Evolutionary conservation across 2,797 vertebrate species (phyloP), one percentile per base, ranked within the genome.

Genomic region (Chelidonichthys spinosus): DNA sequence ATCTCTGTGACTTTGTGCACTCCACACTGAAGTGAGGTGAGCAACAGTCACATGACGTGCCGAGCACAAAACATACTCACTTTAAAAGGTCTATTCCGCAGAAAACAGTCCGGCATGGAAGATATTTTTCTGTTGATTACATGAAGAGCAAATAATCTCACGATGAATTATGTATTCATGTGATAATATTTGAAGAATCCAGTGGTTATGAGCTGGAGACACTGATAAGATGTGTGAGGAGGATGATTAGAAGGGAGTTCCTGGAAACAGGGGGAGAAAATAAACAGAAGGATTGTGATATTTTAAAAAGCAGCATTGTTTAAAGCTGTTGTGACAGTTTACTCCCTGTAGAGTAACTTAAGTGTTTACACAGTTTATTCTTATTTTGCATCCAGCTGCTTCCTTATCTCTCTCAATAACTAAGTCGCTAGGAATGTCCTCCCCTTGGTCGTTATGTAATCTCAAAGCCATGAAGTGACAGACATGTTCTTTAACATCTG

Each of bases 21-120:
- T 73, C 78, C 53, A 60, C 82, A 78, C 85, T 77, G 36, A 77
- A 76, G 56, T 40, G 40, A 76, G 47, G n/a, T 69, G 63, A 70
- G 49, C 4, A 58, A 79, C 58, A 72, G 70, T 88, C 85, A 86
- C 80, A 89, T 84, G 87, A 87, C 15, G 66, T 67, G 63, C 43
- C 2, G 25, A 15, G 72, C 56, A 49, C 54, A 64, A 54, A 18
- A 63, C 79, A 52, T 5, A 7, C 58, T 63, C 61, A 69, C 6
- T 14, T 40, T 60, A 17, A 59, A 78, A 43, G 37, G 43, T 13
- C 6, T 1, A 9, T 60, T 39, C 35, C 0, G 8, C 36, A 18
- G 32, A 68, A 52, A 43, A 62, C 37, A 59, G 7, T n/a, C 8
- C 1, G 18, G 11, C 6, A 52, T 10, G 33, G 33, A 18, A 55